Percentiles rank a stretch among this genome's conserved stretches.
Conservation (phyloP, 2,888 invertebrate species). For the Crioceris asparagi region DNA sequence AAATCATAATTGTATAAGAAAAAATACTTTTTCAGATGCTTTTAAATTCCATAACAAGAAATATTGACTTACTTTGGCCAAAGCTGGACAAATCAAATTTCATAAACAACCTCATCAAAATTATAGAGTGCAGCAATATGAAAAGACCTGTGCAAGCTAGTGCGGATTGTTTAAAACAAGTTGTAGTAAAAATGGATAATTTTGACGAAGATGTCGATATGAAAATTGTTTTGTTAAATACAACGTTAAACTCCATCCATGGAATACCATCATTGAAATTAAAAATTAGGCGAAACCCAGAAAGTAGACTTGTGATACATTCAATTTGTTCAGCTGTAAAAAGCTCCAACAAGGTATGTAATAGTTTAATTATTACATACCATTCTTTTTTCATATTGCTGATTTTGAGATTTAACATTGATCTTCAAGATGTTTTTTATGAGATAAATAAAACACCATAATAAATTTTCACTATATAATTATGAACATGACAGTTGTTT, state of each 20-base stretch:
- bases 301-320: slow-evolving; percentile 25
- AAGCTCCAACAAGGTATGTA: slow-evolving; percentile 19
- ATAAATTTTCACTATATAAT: slow-evolving; percentile 2
- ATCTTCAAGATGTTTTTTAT: not conserved
- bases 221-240: slow-evolving; percentile 19
- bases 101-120: slow-evolving; percentile 14
- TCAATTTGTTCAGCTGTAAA: slow-evolving; percentile 22
- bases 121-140: slow-evolving; percentile 26
- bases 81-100: slow-evolving; percentile 13
- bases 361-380: slow-evolving; percentile 2
- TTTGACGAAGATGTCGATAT: slow-evolving; percentile 12
- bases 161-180: slow-evolving; percentile 16
- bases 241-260: slow-evolving; percentile 17
- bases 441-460: not conserved
- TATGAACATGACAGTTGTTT: too few species aligned
- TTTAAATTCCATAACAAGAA: slow-evolving; percentile 14
- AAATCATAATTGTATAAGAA: not conserved
- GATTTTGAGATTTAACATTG: too few species aligned
- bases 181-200: slow-evolving; percentile 15
- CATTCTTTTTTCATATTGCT: too few species aligned
- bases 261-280: slow-evolving; percentile 12
- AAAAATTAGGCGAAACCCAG: slow-evolving; percentile 25
- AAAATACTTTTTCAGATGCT: slow-evolving; percentile 15
- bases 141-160: slow-evolving; percentile 22
- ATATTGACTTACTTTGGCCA: slow-evolving; percentile 9